Conservation (phyloP, 2,797 vertebrate genomes). For the Rhincodon typus region DNA sequence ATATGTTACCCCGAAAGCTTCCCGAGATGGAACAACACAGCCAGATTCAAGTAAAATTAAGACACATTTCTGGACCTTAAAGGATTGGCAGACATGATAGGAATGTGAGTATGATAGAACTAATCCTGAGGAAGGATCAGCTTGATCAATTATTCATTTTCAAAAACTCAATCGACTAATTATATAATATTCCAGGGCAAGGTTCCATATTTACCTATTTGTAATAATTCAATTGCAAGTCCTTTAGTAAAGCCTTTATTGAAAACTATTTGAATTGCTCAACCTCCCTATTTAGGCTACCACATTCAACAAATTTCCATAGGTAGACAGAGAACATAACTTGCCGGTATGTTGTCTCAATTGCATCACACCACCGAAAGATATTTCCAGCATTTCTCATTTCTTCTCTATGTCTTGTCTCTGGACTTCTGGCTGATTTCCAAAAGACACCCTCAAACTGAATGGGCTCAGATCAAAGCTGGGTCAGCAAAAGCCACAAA, state of each 20-base stretch:
- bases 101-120: neutral
- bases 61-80: neutral
- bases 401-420: neutral
- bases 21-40: neutral
- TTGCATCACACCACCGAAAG: neutral
- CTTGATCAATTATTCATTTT: neutral
- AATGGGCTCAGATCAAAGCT: neutral
- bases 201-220: neutral
- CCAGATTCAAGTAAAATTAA: neutral
- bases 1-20: neutral
- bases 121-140: neutral
- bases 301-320: neutral
- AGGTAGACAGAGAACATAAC: neutral
- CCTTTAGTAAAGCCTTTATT: neutral
- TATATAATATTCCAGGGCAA: neutral
- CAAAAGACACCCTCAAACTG: neutral
- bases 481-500: neutral
- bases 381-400: neutral
- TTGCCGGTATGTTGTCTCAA: neutral
- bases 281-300: neutral
- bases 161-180: neutral
- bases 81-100: neutral
- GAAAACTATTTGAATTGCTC: neutral
- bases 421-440: neutral
- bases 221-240: neutral